Conservation (phyloP, 2,888 invertebrate genomes). For the Lasioglossum vierecki region DNA sequence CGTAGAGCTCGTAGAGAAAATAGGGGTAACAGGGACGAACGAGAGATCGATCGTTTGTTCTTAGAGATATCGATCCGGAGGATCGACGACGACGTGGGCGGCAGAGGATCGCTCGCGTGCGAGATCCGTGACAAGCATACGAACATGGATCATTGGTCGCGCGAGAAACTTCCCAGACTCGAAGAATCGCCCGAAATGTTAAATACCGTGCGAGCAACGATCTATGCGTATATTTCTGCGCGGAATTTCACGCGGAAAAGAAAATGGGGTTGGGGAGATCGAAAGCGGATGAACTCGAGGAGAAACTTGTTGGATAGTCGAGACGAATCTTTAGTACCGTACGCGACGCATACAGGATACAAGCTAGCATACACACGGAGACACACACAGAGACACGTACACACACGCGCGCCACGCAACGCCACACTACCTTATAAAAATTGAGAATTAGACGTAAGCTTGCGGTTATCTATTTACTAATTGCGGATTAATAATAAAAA, state of each 20-base stretch:
- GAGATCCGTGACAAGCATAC: neutral
- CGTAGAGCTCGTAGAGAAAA: conserved; percentile 14
- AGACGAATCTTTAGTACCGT: conserved; percentile 64
- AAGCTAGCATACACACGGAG: neutral
- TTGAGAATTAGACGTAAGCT: conserved; percentile 74
- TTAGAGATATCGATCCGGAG: neutral
- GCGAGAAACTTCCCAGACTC: neutral
- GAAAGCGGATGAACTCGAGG: neutral
- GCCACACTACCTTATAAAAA: conserved; percentile 61
- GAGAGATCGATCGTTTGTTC: neutral
- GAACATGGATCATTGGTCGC: neutral
- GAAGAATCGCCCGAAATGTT: neutral
- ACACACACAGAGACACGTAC: neutral
- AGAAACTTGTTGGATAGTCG: conserved; percentile 66
- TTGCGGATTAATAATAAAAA: conserved; percentile 74
- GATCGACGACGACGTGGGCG: neutral
- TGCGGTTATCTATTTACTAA: conserved; percentile 79
- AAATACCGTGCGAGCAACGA: neutral
- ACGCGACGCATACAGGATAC: conserved; percentile 23
- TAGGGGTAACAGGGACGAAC: neutral
- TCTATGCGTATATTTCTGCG: neutral
- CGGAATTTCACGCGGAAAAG: neutral
- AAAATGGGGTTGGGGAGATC: neutral
- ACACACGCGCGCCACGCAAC: neutral
- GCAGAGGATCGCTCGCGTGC: neutral